Conservation (phyloP, 1,140 invertebrate genomes). For the Bemisia tabaci region DNA sequence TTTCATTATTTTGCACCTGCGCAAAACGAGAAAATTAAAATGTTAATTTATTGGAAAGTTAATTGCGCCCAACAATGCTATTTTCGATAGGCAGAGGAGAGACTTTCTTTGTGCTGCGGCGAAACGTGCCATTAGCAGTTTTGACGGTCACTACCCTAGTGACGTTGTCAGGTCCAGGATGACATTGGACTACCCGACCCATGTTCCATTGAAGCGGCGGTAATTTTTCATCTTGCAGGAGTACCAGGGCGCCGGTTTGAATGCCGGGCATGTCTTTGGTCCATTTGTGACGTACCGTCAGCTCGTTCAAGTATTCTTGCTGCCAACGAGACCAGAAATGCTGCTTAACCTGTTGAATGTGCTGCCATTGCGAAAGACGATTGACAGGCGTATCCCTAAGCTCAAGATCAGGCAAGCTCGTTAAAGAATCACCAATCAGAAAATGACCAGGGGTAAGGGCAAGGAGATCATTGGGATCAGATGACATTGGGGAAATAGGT, state of each 20-base stretch:
- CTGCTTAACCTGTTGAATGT: conserved; percentile 19
- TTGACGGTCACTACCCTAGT: conserved; percentile 19
- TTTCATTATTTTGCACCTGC: no score
- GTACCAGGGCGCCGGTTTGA: conserved; percentile 2
- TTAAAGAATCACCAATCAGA: conserved; percentile 25
- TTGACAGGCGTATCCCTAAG: not conserved
- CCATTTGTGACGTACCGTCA: conserved; percentile 24
- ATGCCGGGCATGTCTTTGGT: not conserved
- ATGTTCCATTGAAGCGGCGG: conserved; percentile 23
- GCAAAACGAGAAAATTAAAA: no score
- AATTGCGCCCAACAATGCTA: no score
- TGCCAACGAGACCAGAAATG: conserved; percentile 26
- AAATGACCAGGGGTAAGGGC: no score
- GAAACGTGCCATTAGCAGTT: conserved; percentile 9
- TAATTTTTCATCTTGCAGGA: conserved; percentile 1
- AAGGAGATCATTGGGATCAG: conserved; percentile 22
- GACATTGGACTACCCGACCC: conserved; percentile 16
- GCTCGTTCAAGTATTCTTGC: conserved; percentile 25
- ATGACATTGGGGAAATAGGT: conserved; percentile 15
- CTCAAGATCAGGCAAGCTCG: conserved; percentile 25
- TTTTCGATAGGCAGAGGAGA: no score
- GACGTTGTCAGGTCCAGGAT: conserved; percentile 21
- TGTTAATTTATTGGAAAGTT: no score
- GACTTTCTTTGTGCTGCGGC: no score
- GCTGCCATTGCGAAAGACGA: conserved; percentile 17